Base-by-base conservation (phyloP, 2,797 vertebrate species). In the Oreochromis mossambicus region DNA sequence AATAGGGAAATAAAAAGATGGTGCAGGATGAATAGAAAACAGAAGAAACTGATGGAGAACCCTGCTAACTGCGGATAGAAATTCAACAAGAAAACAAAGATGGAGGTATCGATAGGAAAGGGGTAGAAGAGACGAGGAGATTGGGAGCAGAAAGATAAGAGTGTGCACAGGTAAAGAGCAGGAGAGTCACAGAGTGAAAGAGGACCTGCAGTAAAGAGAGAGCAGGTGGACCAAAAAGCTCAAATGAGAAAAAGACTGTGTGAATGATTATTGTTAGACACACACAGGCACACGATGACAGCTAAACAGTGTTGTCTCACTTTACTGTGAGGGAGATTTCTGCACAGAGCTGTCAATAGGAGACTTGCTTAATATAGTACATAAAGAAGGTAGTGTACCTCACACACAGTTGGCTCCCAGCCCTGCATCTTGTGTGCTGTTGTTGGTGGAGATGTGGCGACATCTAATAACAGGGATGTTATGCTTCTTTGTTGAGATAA, bases 381-480 rank as follows among this genome's bases (percentile, higher is more conserved):
- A 83, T 66, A 77, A 73, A 77, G 48, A 52, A 54, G 12, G 7
- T 9, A 6, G 24, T 29, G 21, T 13, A 52, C 14, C 78, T 32
- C 43, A 68, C 29, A 54, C 46, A 76, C 19, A 3, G 68, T 19
- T 32, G 15, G 63, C 84, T 79, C 8, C 24, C 77, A 75, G 80
- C 56, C 17, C 19, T 6, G 34, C 17, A 17, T 81, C 51, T 43
- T 81, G 7, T 19, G 21, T 36, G 80, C 26, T 76, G 3, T 41
- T 86, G 82, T 61, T 36, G 34, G 56, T 7, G 8, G 21, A 61
- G 80, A 82, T 46, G 77, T 84, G 56, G 26, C 24, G 5, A 38
- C 73, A 52, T 82, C 75, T 77, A 84, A 87, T 80, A 86, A 82
- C n/a, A 36, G 66, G n/a, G 63, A 80, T 73, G 83, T 43, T 26